Base-by-base conservation (phyloP, 2,113 vertebrate species). In the Thryonomys swinderianus region DNA sequence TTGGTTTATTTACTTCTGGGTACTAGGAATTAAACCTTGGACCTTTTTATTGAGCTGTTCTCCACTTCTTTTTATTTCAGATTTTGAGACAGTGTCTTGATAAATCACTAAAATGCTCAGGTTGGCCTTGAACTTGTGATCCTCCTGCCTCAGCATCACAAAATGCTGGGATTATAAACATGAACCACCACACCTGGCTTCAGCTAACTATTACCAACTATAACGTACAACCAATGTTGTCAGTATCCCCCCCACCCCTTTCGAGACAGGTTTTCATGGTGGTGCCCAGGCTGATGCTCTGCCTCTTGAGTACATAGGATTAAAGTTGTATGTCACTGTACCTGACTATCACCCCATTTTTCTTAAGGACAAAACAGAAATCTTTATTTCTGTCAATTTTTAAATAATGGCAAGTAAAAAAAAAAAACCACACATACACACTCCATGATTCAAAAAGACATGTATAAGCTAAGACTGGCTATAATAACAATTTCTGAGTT, bases 381-480 rank as follows among this genome's bases (percentile, higher is more conserved):
- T 87, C 27, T 8, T 90, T 45, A 53, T 67, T 95, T 27, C 18
- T 82, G 32, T 53, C 48, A 83, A 66, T 88, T 90, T 94, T 88
- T 87, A 73, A 94, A 79, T 78, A 88, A 21, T 73, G 11, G 21
- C 12, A 91, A 73, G 37, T 40, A 37, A 71, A 69, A 40, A 45
- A 83, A 61, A 82, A 2, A 64, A 66, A 42, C 51, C 34, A 34
- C 7, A 64, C 48, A 40, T 5, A 40, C 48, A 55, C 1, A 69
- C 14, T 51, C 9, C 82, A 21, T 86, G 62, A 85, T 80, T 34
- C 37, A 82, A 85, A 82, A 95, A 96, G 92, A 78, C 79, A 96
- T 66, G 91, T 81, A 32, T 79, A 74, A 53, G 12, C 21, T 83
- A 21, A 91, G 34, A 91, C 16, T 59, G 14, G 48, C 30, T 1